Evolutionary conservation across 2,888 invertebrate genomes (phyloP).

Genomic region (Drosophila yooni): DNA sequence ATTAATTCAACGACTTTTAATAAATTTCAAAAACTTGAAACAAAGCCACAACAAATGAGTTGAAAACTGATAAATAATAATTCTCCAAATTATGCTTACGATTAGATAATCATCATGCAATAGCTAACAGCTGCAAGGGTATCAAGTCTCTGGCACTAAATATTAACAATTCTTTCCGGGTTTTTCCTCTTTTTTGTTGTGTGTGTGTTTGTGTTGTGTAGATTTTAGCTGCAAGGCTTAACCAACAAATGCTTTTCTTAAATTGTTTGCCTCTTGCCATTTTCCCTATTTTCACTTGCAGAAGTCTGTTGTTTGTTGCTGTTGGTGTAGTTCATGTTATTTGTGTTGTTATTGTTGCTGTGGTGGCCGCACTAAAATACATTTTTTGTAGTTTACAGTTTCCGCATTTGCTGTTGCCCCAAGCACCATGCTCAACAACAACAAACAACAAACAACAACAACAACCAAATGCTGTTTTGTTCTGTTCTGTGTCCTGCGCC

Average conservation of each 20-base stretch:
- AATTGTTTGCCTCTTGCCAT: constrained; percentile 70
- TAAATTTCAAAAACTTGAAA: neutral
- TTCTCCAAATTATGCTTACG: neutral
- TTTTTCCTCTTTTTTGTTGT: neutral
- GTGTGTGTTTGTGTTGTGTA: constrained; percentile 19
- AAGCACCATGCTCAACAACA: constrained; percentile 6
- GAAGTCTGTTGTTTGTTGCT: constrained; percentile 27
- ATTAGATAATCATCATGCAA: neutral
- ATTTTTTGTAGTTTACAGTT: constrained; percentile 71
- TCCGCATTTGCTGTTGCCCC: constrained; percentile 53
- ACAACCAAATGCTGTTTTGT: constrained; percentile 27
- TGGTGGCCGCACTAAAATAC: constrained; percentile 59
- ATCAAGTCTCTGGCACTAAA: neutral
- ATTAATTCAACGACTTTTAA: fast-evolving
- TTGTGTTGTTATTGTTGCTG: constrained; percentile 33
- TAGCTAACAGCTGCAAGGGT: neutral
- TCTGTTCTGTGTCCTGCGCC: constrained; percentile 7
- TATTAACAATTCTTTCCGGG: neutral
- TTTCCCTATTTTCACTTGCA: constrained; percentile 61
- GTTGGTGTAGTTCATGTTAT: constrained; percentile 28
- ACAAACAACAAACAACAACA: constrained; percentile 16
- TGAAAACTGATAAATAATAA: neutral
- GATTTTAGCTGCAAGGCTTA: constrained; percentile 50
- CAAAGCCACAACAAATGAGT: no score
- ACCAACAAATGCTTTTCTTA: constrained; percentile 75